Conservation (phyloP, 2,888 invertebrate species). For the Graphium colonna region DNA sequence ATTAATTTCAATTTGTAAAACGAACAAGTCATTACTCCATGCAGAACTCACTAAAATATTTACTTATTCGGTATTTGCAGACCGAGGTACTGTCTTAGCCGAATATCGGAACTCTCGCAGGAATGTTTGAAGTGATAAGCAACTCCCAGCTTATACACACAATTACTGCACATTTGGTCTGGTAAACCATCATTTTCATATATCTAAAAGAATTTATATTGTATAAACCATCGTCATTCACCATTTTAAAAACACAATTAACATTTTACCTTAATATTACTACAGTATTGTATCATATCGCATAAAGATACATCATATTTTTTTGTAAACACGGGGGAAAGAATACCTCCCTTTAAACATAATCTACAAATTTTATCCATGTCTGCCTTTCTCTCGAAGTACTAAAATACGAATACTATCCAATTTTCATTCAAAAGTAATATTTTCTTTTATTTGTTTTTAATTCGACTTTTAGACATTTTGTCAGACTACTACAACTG, state of each 20-base stretch:
- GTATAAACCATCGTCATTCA: too few species aligned
- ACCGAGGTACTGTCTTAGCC: constrained; percentile 80
- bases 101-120: constrained; percentile 80
- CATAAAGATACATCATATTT: constrained; percentile 80
- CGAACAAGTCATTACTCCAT: too few species aligned
- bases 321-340: constrained; percentile 81
- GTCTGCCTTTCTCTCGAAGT: constrained; percentile 14
- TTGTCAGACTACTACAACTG: too few species aligned
- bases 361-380: constrained; percentile 81
- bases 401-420: too few species aligned
- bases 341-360: constrained; percentile 80
- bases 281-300: constrained; percentile 81
- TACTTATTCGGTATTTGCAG: constrained; percentile 56
- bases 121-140: constrained; percentile 83
- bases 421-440: too few species aligned
- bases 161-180: constrained; percentile 81
- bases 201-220: constrained; percentile 55
- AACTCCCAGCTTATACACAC: constrained; percentile 80
- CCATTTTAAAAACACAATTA: constrained; percentile 23
- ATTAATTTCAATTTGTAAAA: too few species aligned
- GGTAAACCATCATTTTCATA: constrained; percentile 79
- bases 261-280: constrained; percentile 71
- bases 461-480: too few species aligned
- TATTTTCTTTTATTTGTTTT: too few species aligned
- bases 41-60: constrained; percentile 24